Base-by-base conservation (phyloP, 2,113 vertebrate genomes). In the Balaeniceps rex region DNA sequence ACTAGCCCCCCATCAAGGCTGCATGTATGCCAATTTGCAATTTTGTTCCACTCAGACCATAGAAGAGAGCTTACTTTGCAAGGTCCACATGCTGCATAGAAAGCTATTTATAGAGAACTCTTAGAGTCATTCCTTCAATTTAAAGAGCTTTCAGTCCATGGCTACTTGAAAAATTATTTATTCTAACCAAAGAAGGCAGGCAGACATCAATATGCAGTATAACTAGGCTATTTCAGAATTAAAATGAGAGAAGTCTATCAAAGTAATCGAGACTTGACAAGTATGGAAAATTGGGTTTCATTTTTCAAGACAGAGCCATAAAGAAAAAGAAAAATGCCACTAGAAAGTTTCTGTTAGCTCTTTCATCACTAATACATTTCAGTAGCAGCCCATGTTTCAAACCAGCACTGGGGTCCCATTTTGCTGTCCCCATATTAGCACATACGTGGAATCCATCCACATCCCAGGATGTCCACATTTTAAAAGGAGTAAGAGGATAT, bases 121-220 rank as follows among this genome's bases (percentile, higher is more conserved):
- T 55, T 46, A 44, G 10, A 82, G n/a, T 65, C 9, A 36, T 4
- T 79, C 61, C 28, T 85, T 84, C 44, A 49, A 52, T 44, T 85
- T 76, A 79, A 95, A 87, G 72, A 92, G 44, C 51, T 87, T 94
- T 87, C 22, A 28, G 42, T 33, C 61, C 29, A 75, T 11, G 55
- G 23, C 29, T 88, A 75, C 70, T 64, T 83, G 60, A 92, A 87
- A 88, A 94, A 69, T 28, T 80, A 92, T 83, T 94, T 96, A 51
- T 54, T 88, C 72, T 84, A 91, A 83, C 64, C 68, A 81, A 88
- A 83, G 61, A 82, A 57, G 72, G 14, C 40, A 86, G 64, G 26
- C 23, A 92, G 52, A 55, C 24, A 76, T 61, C 47, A 92, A 40
- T 46, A 89, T n/a, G 38, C 91, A 87, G 11, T 28, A 40, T 49